A percentile compares a stretch with the other conserved stretches of the same genome.
Conservation (phyloP, 2,888 invertebrate genomes). For the Clivina fossor region DNA sequence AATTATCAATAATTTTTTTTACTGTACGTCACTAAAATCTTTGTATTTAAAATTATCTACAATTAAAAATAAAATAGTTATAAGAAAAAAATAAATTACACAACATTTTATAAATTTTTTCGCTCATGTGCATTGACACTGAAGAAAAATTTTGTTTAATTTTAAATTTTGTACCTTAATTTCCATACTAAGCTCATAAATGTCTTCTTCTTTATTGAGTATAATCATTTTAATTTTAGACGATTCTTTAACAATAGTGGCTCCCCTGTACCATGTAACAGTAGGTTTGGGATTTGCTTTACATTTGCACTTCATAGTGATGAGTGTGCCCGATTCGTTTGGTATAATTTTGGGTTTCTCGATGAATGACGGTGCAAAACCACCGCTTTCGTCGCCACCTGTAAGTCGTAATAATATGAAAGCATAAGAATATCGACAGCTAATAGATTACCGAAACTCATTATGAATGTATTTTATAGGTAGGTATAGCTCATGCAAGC, state of each 20-base stretch:
- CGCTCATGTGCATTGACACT: constrained; percentile 20
- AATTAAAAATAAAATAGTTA: too few species aligned
- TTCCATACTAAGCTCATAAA: constrained; percentile 83
- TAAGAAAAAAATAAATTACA: too few species aligned
- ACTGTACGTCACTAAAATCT: too few species aligned
- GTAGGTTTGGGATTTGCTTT: constrained; percentile 93
- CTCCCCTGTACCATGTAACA: constrained; percentile 94
- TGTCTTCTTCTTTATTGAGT: constrained; percentile 75
- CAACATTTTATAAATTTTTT: constrained; percentile 12
- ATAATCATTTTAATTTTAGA: constrained; percentile 82
- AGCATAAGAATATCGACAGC: constrained; percentile 18
- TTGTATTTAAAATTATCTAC: too few species aligned
- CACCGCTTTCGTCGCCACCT: constrained; percentile 91
- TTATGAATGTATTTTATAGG: constrained; percentile 26
- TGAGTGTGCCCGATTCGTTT: constrained; percentile 94
- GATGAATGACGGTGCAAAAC: constrained; percentile 94
- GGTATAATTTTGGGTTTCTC: constrained; percentile 99
- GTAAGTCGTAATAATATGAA: constrained; percentile 49
- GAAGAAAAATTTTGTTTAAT: constrained; percentile 8
- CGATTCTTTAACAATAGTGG: constrained; percentile 80
- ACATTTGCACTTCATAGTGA: constrained; percentile 95
- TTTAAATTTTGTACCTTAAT: constrained; percentile 61
- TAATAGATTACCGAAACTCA: constrained; percentile 32
- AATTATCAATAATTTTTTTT: too few species aligned
- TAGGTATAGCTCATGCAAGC: constrained; percentile 33